Conservation (phyloP, 2,888 invertebrate species). For the Ophraella communa region DNA sequence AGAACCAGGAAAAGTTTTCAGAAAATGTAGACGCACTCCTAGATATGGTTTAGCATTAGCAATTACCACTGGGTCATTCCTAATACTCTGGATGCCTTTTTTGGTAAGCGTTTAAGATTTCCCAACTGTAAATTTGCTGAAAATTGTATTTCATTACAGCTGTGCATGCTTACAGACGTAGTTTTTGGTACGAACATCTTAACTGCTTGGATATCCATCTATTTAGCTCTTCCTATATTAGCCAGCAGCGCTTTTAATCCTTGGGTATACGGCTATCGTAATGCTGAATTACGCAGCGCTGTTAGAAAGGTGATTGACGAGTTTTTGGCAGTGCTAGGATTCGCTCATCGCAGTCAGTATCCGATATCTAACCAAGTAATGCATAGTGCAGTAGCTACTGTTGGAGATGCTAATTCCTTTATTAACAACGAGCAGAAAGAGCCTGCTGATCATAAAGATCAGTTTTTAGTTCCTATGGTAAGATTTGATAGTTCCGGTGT, state of each 20-base stretch:
- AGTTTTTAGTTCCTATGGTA: slow-evolving; percentile 57
- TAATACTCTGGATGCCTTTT: slow-evolving; percentile 68
- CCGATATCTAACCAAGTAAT: slow-evolving; percentile 50
- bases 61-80: slow-evolving; percentile 68
- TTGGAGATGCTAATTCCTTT: slow-evolving; percentile 56
- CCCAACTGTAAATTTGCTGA: neutral
- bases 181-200: slow-evolving; percentile 62
- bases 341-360: slow-evolving; percentile 56
- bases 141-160: slow-evolving; percentile 53
- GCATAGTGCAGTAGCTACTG: slow-evolving; percentile 57
- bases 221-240: slow-evolving; percentile 66
- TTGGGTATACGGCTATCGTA: slow-evolving; percentile 71
- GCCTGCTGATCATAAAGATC: slow-evolving; percentile 47
- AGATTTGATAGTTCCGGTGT: slow-evolving; percentile 56
- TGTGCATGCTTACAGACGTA: slow-evolving; percentile 64
- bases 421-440: slow-evolving; percentile 55
- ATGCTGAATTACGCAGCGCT: slow-evolving; percentile 67
- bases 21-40: slow-evolving; percentile 53
- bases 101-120: slow-evolving; percentile 57
- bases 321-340: slow-evolving; percentile 59
- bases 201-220: slow-evolving; percentile 63
- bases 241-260: slow-evolving; percentile 68
- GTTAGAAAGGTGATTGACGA: slow-evolving; percentile 65
- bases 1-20: neutral
- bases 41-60: slow-evolving; percentile 69